Percentiles rank a stretch among this genome's conserved stretches.
Evolutionary conservation across 1,140 invertebrate species (phyloP).

Genomic region (Hermatobates lingyangjiaoensis): DNA sequence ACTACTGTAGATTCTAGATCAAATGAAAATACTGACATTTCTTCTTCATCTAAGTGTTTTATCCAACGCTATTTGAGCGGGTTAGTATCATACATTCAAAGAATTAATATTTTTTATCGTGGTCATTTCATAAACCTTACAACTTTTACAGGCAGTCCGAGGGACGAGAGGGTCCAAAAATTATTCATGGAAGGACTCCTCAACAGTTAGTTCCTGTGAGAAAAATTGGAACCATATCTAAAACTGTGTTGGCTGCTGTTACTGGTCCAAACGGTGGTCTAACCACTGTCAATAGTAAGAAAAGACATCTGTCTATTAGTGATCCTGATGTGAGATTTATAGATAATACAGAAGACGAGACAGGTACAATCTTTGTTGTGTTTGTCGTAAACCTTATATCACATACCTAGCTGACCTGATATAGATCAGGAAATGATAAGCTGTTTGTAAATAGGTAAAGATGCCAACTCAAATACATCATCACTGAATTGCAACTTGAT

Average conservation of each 20-base stretch:
- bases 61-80: slow-evolving; percentile 52
- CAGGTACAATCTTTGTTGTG: slow-evolving; percentile 7
- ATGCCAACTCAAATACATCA: slow-evolving; percentile 16
- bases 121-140: neutral
- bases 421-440: too few species aligned
- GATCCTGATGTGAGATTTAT: slow-evolving; percentile 58
- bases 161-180: slow-evolving; percentile 32
- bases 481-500: slow-evolving; percentile 14
- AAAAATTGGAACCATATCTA: slow-evolving; percentile 24
- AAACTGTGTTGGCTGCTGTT: slow-evolving; percentile 37
- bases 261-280: slow-evolving; percentile 61
- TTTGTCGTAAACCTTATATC: too few species aligned
- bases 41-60: slow-evolving; percentile 41
- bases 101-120: neutral
- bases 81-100: slow-evolving; percentile 26
- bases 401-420: too few species aligned
- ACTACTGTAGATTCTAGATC: slow-evolving; percentile 29
- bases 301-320: slow-evolving; percentile 39
- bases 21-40: slow-evolving; percentile 23
- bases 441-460: too few species aligned
- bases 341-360: slow-evolving; percentile 37
- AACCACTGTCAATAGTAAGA: slow-evolving; percentile 44
- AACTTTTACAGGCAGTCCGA: neutral
- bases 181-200: slow-evolving; percentile 41
- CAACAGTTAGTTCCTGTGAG: slow-evolving; percentile 37